A percentile compares a stretch with the other conserved stretches of the same genome.
These are phyloP conservation scores for Pardosa pseudoannulata DNA, from an alignment of 2,888 invertebrate species.

Conservation along the genomic window DNA sequence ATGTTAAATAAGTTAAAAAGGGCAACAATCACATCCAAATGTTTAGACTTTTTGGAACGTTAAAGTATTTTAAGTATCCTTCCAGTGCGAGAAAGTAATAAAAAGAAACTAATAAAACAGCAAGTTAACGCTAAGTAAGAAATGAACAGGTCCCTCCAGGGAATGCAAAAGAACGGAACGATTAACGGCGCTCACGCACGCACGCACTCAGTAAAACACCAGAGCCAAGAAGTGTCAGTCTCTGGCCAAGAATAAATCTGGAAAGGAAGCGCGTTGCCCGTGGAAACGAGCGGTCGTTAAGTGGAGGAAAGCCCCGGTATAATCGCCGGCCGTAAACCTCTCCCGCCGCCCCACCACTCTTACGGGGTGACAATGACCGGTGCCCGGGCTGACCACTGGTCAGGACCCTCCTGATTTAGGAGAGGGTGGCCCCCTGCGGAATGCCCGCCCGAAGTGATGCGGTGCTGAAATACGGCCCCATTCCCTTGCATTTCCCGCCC, in stretches of 20 bases:
- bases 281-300: neutral
- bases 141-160: too few species aligned
- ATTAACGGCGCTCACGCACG: neutral
- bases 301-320: neutral
- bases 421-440: neutral
- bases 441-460: neutral
- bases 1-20: too few species aligned
- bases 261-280: neutral
- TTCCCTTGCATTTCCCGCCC: too few species aligned
- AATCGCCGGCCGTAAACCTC: conserved; percentile 19
- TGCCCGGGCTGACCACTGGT: conserved; percentile 20
- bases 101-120: too few species aligned
- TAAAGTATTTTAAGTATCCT: too few species aligned
- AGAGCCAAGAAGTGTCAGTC: neutral
- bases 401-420: conserved; percentile 47
- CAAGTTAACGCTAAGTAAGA: too few species aligned
- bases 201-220: too few species aligned
- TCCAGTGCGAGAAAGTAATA: too few species aligned
- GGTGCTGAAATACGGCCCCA: neutral
- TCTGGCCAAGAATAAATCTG: neutral
- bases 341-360: too few species aligned
- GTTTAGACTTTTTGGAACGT: too few species aligned
- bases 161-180: neutral
- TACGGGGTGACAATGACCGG: conserved; percentile 36
- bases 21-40: too few species aligned